Evolutionary conservation across 2,888 invertebrate genomes (phyloP).

Genomic region (Laspeyria flexula): DNA sequence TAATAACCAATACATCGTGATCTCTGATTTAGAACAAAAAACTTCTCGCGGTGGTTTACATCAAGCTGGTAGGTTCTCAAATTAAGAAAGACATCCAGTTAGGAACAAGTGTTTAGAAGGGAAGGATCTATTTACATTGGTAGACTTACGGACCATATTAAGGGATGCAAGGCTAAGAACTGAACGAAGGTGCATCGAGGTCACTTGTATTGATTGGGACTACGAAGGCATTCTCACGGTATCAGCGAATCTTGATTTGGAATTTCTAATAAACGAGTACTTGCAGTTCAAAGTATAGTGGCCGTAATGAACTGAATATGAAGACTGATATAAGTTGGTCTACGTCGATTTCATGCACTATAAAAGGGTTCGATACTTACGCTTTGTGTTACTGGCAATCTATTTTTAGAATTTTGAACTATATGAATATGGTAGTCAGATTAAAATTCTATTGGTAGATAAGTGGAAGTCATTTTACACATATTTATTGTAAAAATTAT

Average conservation of each 20-base stretch:
- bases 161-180: constrained; percentile 62
- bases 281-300: constrained; percentile 13
- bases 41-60: constrained; percentile 32
- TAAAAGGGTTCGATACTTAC: constrained; percentile 2
- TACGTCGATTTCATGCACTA: constrained; percentile 17
- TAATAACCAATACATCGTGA: constrained; percentile 24
- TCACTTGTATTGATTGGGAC: constrained; percentile 42
- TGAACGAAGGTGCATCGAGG: constrained; percentile 42
- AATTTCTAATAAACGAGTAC: constrained; percentile 41
- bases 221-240: constrained; percentile 49
- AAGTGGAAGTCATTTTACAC: too few relatives aligned
- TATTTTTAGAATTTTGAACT: constrained; percentile 7
- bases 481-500: too few relatives aligned
- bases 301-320: neutral
- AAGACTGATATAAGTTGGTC: constrained; percentile 17
- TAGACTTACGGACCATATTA: constrained; percentile 52
- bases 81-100: constrained; percentile 39
- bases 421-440: neutral
- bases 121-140: constrained; percentile 41
- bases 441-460: neutral
- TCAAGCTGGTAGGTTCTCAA: constrained; percentile 26
- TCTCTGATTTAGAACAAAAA: constrained; percentile 15
- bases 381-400: neutral
- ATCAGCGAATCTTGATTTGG: constrained; percentile 49
- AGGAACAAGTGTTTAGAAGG: constrained; percentile 34